Conservation (phyloP, 2,113 vertebrate species). For the Ahaetulla prasina region DNA sequence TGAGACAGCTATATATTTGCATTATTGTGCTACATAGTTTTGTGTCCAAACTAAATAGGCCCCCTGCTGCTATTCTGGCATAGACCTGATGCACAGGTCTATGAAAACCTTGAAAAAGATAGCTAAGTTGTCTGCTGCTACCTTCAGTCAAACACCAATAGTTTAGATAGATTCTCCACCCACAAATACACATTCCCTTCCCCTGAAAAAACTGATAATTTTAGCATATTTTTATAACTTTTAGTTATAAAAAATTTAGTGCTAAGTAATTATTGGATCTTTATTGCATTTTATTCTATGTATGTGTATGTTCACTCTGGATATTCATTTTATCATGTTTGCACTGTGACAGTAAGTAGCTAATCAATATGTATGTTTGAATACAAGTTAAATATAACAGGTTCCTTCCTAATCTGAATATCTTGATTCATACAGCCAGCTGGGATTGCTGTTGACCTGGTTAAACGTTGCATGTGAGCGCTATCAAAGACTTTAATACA, state of each 20-base stretch:
- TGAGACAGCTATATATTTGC: background rate
- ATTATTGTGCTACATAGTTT: background rate
- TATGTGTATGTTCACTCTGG: background rate
- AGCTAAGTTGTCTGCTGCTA: background rate
- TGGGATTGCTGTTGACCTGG: background rate
- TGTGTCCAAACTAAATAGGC: background rate
- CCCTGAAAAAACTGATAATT: background rate
- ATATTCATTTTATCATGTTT: background rate
- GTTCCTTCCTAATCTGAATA: background rate
- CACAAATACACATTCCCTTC: background rate
- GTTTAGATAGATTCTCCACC: background rate
- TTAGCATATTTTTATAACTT: background rate
- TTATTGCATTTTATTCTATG: background rate
- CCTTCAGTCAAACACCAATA: background rate
- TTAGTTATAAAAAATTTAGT: background rate
- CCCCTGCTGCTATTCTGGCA: background rate
- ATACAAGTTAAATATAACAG: background rate
- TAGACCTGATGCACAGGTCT: background rate
- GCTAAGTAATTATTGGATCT: too few relatives aligned
- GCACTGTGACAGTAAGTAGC: background rate
- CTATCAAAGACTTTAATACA: background rate
- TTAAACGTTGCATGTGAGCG: background rate
- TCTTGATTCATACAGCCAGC: background rate
- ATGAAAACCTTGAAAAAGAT: background rate
- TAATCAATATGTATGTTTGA: background rate